Evolutionary conservation across 2,888 invertebrate species (phyloP).

Genomic region (Schizotus pectinicornis): DNA sequence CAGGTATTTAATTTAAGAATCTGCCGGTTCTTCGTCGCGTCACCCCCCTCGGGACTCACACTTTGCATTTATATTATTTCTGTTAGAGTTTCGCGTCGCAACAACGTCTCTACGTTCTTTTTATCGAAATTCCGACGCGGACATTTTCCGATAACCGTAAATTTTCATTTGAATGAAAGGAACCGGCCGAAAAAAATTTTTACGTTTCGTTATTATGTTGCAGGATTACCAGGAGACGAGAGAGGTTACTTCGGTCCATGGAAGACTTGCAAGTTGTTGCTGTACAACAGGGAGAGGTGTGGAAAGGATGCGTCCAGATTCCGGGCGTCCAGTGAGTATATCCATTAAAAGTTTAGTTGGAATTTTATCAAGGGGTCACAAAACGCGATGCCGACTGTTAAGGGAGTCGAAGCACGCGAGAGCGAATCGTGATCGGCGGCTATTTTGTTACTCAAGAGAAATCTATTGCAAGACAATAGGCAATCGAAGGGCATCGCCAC

Average conservation of each 20-base stretch:
- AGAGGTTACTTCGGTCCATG: constrained; percentile 89
- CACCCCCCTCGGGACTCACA: constrained; percentile 18
- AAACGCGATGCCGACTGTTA: no score
- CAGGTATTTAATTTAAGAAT: constrained; percentile 22
- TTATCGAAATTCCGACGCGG: not conserved
- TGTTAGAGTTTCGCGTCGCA: not conserved
- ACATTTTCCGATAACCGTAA: constrained; percentile 4
- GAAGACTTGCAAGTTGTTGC: constrained; percentile 81
- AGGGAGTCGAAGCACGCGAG: not conserved
- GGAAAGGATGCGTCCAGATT: constrained; percentile 77
- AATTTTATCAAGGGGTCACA: not conserved
- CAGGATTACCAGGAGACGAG: constrained; percentile 73
- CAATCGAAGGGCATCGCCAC: not conserved
- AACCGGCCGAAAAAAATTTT: constrained; percentile 16
- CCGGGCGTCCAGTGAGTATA: constrained; percentile 74
- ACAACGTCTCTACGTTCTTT: constrained; percentile 12
- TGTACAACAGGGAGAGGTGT: constrained; percentile 84
- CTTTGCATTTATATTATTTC: constrained; percentile 30
- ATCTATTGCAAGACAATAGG: constrained; percentile 14
- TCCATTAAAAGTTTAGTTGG: constrained; percentile 1
- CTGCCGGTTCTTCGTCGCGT: constrained; percentile 13
- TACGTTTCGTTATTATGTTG: constrained; percentile 42
- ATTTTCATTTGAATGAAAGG: constrained; percentile 1
- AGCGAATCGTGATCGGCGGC: constrained; percentile 3
- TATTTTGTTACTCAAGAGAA: constrained; percentile 7